Evolutionary conservation across 92 coral and sea anemone genomes (phyloP).

Genomic region (Diadumene lineata): DNA sequence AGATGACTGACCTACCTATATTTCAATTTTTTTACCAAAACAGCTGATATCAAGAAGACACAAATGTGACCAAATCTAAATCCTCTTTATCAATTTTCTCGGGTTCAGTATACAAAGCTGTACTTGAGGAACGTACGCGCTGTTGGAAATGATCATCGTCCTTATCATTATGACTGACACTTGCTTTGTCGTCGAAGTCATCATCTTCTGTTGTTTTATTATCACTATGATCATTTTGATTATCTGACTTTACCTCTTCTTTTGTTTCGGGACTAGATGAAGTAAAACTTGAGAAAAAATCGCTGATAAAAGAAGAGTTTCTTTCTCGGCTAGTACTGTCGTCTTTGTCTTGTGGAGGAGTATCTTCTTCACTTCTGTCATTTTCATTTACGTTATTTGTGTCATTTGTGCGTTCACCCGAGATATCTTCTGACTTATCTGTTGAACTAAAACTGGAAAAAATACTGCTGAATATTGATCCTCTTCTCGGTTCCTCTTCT

Average conservation of each 20-base stretch:
- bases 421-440: constrained; percentile 2
- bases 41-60: constrained; percentile 28
- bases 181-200: not conserved
- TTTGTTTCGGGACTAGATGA: not conserved
- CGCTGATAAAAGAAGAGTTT: constrained; percentile 24
- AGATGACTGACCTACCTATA: not conserved
- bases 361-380: not conserved
- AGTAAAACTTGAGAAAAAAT: constrained; percentile 35
- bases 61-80: constrained; percentile 30
- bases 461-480: constrained; percentile 5
- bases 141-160: not conserved
- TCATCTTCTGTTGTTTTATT: not conserved
- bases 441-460: constrained; percentile 9
- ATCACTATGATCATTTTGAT: not conserved
- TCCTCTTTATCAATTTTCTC: constrained; percentile 24
- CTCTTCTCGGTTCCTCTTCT: not conserved
- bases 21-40: not conserved
- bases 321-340: not conserved
- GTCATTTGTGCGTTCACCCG: not conserved
- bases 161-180: not conserved
- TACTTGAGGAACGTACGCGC: constrained; percentile 23
- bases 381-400: not conserved
- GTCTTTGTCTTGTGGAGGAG: not conserved
- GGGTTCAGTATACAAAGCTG: constrained; percentile 29
- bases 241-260: not conserved